Percentiles rank a stretch among this genome's conserved stretches.
Conservation (phyloP, 2,888 invertebrate genomes). For the Caradrina clavipalpis region DNA sequence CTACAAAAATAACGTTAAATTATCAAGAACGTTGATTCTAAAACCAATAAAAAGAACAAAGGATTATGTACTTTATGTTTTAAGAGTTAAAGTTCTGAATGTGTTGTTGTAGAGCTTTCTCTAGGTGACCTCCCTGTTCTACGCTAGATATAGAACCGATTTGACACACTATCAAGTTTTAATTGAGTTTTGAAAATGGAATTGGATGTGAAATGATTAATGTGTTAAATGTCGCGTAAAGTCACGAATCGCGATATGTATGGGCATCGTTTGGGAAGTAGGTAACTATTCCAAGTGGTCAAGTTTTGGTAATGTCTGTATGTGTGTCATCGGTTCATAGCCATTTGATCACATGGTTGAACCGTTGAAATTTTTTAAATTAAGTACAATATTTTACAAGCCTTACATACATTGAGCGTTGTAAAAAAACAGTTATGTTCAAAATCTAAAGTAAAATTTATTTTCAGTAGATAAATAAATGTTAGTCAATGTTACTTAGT, state of each 20-base stretch:
- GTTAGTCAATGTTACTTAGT: no score
- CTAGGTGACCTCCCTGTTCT: constrained; percentile 55
- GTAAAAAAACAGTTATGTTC: no score
- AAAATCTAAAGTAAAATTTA: no score
- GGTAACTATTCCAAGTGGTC: constrained; percentile 22
- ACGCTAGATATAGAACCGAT: constrained; percentile 52
- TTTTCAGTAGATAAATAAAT: not conserved
- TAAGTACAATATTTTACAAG: no score
- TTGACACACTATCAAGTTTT: constrained; percentile 60
- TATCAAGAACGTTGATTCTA: constrained; percentile 40
- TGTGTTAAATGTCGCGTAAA: constrained; percentile 33
- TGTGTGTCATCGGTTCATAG: constrained; percentile 19
- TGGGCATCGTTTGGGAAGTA: constrained; percentile 27
- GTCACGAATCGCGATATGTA: constrained; percentile 41
- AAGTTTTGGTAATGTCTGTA: constrained; percentile 8
- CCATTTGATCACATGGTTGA: not conserved
- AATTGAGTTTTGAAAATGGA: constrained; percentile 54
- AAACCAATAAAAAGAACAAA: constrained; percentile 24
- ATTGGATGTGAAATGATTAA: constrained; percentile 50
- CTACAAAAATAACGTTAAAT: constrained; percentile 69
- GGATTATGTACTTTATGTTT: constrained; percentile 31
- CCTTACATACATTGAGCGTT: no score
- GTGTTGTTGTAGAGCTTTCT: constrained; percentile 11
- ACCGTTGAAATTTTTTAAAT: no score
- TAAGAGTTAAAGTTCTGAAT: constrained; percentile 11